phyloP scores from a whole-genome alignment of 2,797 vertebrate species.

The Sus cebifrons region DNA sequence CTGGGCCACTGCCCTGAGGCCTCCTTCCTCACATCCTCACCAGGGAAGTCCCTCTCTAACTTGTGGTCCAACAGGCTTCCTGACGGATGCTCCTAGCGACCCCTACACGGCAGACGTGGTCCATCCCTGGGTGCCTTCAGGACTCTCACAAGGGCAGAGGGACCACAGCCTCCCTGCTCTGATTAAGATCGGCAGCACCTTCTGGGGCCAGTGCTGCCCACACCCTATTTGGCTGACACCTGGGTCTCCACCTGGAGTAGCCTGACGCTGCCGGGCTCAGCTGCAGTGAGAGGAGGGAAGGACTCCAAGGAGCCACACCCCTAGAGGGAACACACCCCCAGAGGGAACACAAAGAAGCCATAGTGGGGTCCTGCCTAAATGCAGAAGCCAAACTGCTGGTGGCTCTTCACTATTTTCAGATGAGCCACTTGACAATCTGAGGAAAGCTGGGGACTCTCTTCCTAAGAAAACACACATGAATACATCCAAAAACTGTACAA shows the following conservation, averaged over 20 bases:
- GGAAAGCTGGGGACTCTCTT: not conserved
- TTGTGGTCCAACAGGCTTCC: not conserved
- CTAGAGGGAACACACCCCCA: not conserved
- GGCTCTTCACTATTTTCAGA: not conserved
- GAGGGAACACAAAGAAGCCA: not conserved
- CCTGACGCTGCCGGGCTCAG: not conserved
- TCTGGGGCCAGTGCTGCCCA: not conserved
- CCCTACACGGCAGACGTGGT: rapidly evolving
- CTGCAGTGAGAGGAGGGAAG: not conserved
- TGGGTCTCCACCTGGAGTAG: rapidly evolving
- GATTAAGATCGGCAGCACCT: not conserved
- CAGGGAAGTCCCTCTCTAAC: not conserved
- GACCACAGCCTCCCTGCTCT: not conserved
- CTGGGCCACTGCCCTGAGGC: not conserved
- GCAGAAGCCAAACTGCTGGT: not conserved
- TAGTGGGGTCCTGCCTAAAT: not conserved
- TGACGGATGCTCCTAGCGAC: not conserved
- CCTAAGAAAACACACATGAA: not conserved
- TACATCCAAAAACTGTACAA: not conserved
- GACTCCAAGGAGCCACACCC: not conserved
- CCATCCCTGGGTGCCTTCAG: not conserved
- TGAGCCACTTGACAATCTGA: not conserved
- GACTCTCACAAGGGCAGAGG: not conserved
- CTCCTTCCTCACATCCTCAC: not conserved
- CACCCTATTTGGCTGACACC: not conserved